Conservation (phyloP, 2,888 invertebrate species). For the Philhelius pedissequus region DNA sequence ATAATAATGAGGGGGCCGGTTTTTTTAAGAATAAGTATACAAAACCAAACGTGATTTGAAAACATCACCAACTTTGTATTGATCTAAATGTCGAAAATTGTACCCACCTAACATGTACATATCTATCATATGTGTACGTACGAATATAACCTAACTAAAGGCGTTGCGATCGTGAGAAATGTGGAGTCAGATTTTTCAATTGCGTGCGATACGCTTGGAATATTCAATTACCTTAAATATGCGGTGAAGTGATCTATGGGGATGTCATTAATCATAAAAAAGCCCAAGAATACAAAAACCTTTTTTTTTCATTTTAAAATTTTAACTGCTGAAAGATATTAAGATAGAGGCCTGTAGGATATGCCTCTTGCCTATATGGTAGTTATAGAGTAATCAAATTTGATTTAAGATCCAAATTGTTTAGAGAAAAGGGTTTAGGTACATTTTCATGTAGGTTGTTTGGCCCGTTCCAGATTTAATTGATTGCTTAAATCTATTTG, state of each 20-base stretch:
- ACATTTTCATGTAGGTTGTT: background rate
- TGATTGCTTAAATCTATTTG: conserved; percentile 51
- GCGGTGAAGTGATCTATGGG: conserved; percentile 56
- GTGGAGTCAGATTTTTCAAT: conserved; percentile 36
- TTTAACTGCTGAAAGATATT: conserved; percentile 24
- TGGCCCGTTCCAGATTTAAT: conserved; percentile 57
- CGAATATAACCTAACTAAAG: background rate
- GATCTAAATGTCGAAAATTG: conserved; percentile 44
- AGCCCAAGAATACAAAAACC: background rate
- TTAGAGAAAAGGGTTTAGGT: background rate
- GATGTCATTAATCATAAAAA: conserved; percentile 61
- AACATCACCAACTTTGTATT: conserved; percentile 18
- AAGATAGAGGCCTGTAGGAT: conserved; percentile 16
- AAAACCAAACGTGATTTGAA: conserved; percentile 38
- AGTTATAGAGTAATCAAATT: conserved; percentile 56
- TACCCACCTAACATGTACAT: background rate
- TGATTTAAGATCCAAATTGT: conserved; percentile 42
- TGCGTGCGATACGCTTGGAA: conserved; percentile 49
- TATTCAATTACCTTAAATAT: conserved; percentile 56
- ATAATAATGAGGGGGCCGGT: conserved; percentile 29
- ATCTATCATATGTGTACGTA: background rate
- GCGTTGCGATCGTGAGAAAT: conserved; percentile 56
- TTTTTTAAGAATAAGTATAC: background rate
- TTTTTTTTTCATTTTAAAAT: conserved; percentile 13
- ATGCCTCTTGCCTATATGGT: conserved; percentile 28